These are phyloP conservation scores for Drosophila setifemur DNA, from an alignment of 1,140 invertebrate genomes.

Conservation along the genomic window DNA sequence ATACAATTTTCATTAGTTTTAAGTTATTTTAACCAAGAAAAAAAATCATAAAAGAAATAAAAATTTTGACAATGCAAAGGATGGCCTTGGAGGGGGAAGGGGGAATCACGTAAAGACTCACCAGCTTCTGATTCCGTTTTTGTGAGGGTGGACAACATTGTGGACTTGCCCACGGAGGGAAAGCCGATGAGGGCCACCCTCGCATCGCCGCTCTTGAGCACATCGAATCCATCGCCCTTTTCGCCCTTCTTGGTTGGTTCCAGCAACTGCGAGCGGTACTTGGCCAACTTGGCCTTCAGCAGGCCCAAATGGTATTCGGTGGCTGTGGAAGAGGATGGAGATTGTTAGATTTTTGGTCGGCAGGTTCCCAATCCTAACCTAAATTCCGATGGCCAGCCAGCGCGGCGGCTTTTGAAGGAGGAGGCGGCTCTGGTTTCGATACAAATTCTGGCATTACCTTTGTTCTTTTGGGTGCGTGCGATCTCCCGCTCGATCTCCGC, in stretches of 20 bases:
- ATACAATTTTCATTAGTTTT: too few relatives aligned
- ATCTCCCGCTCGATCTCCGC: constrained; percentile 99
- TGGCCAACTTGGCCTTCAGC: constrained; percentile 99
- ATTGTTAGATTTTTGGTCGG: neutral
- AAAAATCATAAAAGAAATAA: too few relatives aligned
- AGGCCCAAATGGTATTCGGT: constrained; percentile 99
- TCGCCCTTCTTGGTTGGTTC: constrained; percentile 97
- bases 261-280: constrained; percentile 96
- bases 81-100: too few relatives aligned
- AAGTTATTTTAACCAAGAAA: too few relatives aligned
- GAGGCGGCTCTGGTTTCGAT: neutral
- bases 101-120: too few relatives aligned
- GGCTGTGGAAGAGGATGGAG: constrained; percentile 88
- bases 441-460: constrained; percentile 89
- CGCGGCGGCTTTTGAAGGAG: constrained; percentile 16
- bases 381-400: constrained; percentile 63
- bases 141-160: constrained; percentile 95
- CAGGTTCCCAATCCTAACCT: constrained; percentile 57
- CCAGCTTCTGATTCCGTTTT: constrained; percentile 95
- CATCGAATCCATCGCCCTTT: constrained; percentile 99
- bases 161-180: constrained; percentile 99
- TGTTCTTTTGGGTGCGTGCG: constrained; percentile 99
- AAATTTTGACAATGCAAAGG: too few relatives aligned
- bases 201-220: constrained; percentile 99
- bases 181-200: constrained; percentile 99